Evolutionary conservation across 2,888 invertebrate species (phyloP), one percentile per base, ranked within the genome.

Genomic region (Syrphus vitripennis): DNA sequence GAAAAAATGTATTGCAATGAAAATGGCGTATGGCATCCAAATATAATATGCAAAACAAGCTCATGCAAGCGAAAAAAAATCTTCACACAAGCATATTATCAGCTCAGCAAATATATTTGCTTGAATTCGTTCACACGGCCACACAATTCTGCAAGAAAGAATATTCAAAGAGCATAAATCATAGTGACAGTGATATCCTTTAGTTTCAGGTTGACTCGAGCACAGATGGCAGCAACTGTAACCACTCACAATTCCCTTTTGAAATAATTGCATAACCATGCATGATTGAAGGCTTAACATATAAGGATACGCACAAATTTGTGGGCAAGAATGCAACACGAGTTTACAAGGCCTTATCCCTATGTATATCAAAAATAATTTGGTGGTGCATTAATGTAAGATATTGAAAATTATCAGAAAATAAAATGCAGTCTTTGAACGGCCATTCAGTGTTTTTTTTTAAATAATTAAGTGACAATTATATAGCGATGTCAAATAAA

Each of bases 101-200:
- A 40, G 3, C 14, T 14, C n/a, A 21, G 19, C 63, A 71, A 63
- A 40, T 40, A 55, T 61, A 21, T 55, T 21, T n/a, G 7, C 26
- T 7, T 24, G 34, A 45, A 40, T 59, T 45, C 31, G 37, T 7
- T 45, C 37, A 40, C 37, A 40, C 37, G n/a, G 14, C 37, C 37
- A 40, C 65, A 7, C 42, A 3, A 19, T 50, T 21, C 37, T 65
- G 19, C 12, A 45, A 12, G 24, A 29, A 53, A 45, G 53, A 53
- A 19, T 19, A 45, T 48, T 7, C 26, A 65, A 65, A 72, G 26
- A 63, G 40, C 48, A 65, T 72, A 79, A 72, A 65, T 79, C 79
- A 72, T 72, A 55, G 19, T 55, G 65, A 67, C 65, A 67, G 48
- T 79, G 79, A 67, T 57, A 50, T 67, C 57, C 37, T 40, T 40